Base-by-base conservation (phyloP, 2,888 invertebrate species). In the Cylindroiulus punctatus region DNA sequence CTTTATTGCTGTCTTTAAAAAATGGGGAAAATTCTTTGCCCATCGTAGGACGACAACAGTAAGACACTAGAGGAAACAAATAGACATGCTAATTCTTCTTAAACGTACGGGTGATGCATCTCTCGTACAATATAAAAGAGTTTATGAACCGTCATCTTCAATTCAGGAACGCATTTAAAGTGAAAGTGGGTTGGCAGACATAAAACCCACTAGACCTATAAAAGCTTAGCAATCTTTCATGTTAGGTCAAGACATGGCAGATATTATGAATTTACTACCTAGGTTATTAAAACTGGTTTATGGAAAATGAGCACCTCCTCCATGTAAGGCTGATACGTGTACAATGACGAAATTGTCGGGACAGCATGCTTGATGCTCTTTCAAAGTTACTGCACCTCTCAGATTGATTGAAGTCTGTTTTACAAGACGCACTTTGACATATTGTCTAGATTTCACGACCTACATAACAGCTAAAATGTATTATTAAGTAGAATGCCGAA, bases 111-210 rank as follows among this genome's bases (percentile, higher is more conserved):
- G 52, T n/a, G 52, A 52, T 4, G 52, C n/a, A n/a, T 52, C 52
- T 52, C n/a, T 52, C 1, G 52, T 2, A 19, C 52, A 44, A 44
- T 44, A 81, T 5, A 81, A 26, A 19, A 0, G 30, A 17, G 81
- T 81, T 81, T 81, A 22, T 81, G 81, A 81, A 81, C 30, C 17
- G 36, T 36, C 81, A 81, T 81, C 81, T 32, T 81, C 32, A 17
- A 81, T 81, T 81, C 36, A 81, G 81, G 3, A 81, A 81, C 36
- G 36, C 81, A 2, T n/a, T 81, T 17, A 81, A 81, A 81, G 81
- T 81, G 36, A 81, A 81, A 81, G 81, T 81, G 36, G 81, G 81
- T 81, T 81, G 81, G 52, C n/a, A 52, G 52, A 3, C 7, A 52
- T n/a, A n/a, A n/a, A n/a, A 52, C 52, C 52, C n/a, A 52, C 52